phyloP scores from a whole-genome alignment of 2,797 vertebrate genomes.

The Notolepis coatsorum region DNA sequence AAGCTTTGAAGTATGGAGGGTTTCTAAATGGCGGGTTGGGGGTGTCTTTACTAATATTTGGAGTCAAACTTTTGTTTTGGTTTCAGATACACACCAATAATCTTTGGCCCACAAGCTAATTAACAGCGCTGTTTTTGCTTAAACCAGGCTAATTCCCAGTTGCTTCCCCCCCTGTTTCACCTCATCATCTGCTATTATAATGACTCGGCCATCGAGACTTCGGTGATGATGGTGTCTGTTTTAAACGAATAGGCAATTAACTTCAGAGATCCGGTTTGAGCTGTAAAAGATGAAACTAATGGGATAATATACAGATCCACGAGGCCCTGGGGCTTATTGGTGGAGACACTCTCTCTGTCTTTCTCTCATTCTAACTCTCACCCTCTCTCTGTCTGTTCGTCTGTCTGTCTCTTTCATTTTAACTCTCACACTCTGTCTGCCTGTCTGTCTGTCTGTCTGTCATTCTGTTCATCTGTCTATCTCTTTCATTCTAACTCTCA shows the following conservation, averaged over 20 bases:
- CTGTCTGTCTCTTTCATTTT: neutral
- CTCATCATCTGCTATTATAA: neutral
- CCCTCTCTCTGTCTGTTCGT: neutral
- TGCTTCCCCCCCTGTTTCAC: too few species aligned
- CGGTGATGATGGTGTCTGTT: neutral
- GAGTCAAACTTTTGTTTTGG: neutral
- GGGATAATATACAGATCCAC: neutral
- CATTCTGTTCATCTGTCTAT: neutral
- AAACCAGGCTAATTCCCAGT: neutral
- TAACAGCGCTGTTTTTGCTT: neutral
- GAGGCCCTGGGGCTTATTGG: neutral
- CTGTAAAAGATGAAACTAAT: too few species aligned
- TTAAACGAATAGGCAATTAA: constrained; percentile 23
- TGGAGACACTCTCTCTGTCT: too few species aligned
- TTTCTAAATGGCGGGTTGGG: too few species aligned
- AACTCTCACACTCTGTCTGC: constrained; percentile 3
- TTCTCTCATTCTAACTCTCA: too few species aligned
- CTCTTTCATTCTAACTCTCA: neutral
- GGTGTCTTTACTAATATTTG: too few species aligned
- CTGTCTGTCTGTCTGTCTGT: neutral
- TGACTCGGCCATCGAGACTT: neutral
- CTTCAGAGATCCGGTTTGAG: neutral
- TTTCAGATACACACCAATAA: too few species aligned
- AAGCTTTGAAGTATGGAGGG: neutral
- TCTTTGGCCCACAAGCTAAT: neutral